Evolutionary conservation across 2,888 invertebrate species (phyloP).

Genomic region (Macrosiphum euphorbiae): DNA sequence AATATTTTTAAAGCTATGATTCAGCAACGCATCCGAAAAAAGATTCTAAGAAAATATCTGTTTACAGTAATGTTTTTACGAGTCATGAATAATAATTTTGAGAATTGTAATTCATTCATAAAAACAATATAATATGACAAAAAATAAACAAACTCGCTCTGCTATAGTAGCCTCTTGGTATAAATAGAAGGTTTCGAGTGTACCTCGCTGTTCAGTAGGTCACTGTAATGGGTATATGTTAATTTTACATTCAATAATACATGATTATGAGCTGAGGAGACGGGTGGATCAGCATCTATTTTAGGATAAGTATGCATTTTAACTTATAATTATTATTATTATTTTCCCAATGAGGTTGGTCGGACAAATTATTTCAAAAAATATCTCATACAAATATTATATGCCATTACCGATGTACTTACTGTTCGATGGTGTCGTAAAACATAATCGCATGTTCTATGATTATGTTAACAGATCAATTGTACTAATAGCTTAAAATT

Average conservation of each 20-base stretch:
- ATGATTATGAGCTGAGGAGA: neutral
- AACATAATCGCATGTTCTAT: neutral
- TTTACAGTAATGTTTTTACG: neutral
- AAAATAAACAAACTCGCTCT: neutral
- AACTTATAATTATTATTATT: neutral
- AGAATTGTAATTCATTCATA: neutral
- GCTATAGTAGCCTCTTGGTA: neutral
- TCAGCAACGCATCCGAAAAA: neutral
- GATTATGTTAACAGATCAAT: neutral
- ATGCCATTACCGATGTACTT: neutral
- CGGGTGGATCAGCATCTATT: neutral
- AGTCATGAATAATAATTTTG: neutral
- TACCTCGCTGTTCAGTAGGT: neutral
- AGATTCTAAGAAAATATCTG: neutral
- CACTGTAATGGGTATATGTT: neutral
- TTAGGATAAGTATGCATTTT: no score
- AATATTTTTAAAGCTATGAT: neutral
- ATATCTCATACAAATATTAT: neutral
- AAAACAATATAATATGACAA: neutral
- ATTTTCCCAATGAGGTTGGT: neutral
- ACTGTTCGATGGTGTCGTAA: neutral
- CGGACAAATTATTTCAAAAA: neutral
- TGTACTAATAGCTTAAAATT: neutral
- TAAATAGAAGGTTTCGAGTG: neutral
- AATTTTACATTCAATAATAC: neutral